Percentiles rank a stretch among this genome's conserved stretches.
These are phyloP conservation scores for Cacatua alba DNA, from an alignment of 2,113 vertebrate genomes.

Conservation along the genomic window DNA sequence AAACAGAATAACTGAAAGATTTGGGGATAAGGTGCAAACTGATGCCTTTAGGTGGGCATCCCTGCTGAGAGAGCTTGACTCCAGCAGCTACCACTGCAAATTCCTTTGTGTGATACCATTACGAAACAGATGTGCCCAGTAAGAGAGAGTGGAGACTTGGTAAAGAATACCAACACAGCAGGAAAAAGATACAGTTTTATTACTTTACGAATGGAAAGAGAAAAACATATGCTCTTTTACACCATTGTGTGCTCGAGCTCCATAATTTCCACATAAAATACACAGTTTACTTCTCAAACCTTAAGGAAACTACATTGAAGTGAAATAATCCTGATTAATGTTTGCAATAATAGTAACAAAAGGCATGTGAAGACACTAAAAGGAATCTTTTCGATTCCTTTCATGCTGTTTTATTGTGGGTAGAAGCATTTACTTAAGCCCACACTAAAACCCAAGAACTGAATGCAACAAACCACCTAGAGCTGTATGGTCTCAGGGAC, in stretches of 20 bases:
- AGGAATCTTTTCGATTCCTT: neutral
- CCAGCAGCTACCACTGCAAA: neutral
- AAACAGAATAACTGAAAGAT: neutral
- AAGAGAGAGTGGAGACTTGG: neutral
- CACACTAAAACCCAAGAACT: neutral
- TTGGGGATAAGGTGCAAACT: neutral
- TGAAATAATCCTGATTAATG: neutral
- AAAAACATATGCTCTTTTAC: neutral
- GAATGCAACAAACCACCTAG: neutral
- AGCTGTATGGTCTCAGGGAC: neutral
- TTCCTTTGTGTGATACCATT: neutral
- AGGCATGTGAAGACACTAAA: neutral
- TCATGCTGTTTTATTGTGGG: neutral
- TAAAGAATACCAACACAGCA: neutral
- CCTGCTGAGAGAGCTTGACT: neutral
- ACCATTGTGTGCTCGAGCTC: neutral
- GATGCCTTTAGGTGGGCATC: neutral
- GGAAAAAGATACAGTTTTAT: neutral
- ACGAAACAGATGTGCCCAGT: fast-evolving
- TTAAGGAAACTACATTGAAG: neutral
- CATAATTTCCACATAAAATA: neutral
- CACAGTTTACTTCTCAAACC: neutral
- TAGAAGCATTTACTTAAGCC: neutral
- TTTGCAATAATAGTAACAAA: neutral
- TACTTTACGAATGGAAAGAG: neutral